Evolutionary conservation across 2,113 vertebrate genomes (phyloP), one percentile per base, ranked within the genome.

Genomic region (Mesembrinibis cayennensis): DNA sequence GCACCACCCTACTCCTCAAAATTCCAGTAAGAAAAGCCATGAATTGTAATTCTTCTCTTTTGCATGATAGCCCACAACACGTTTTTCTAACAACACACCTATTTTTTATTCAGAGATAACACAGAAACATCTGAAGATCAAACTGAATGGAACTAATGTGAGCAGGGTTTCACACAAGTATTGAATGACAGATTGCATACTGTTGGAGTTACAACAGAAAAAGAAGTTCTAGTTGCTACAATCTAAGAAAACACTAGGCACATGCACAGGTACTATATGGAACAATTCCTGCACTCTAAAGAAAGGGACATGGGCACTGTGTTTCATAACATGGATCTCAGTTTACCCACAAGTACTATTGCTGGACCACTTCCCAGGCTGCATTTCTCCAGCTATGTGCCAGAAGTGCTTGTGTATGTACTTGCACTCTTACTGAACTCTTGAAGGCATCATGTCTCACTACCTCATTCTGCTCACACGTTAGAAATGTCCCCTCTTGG

Each of bases 361-460:
- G 49, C 34, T 19, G 18, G 17, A 72, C 34, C 13, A 32, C 26
- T 47, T 42, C 16, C n/a, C 26, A 63, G 44, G 52, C 49, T 38
- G 50, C 45, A 32, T 9, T 34, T 73, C 47, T 47, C 11, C 61
- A 62, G 4, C 16, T 6, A 2, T 0, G 2, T 16, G 21, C 13
- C 32, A 49, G 53, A 7, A 66, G 5, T 0, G 0, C 58, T 55
- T 16, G 16, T 7, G 5, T 6, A 9, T 1, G 3, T 30, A 32
- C 34, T 16, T 26, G 34, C 9, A 36, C 6, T 10, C 29, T 32
- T 32, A 20, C 44, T 20, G 26, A 71, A 65, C n/a, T 56, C 65
- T 13, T 36, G 38, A 77, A 80, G n/a, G 9, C 40, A 45, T 45
- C 53, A 7, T 2, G 16, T 50, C 53, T 62, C 3, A 0, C 30